These are phyloP conservation scores for Drosophila ohnishii DNA, from an alignment of 1,140 invertebrate species.

Conservation along the genomic window DNA sequence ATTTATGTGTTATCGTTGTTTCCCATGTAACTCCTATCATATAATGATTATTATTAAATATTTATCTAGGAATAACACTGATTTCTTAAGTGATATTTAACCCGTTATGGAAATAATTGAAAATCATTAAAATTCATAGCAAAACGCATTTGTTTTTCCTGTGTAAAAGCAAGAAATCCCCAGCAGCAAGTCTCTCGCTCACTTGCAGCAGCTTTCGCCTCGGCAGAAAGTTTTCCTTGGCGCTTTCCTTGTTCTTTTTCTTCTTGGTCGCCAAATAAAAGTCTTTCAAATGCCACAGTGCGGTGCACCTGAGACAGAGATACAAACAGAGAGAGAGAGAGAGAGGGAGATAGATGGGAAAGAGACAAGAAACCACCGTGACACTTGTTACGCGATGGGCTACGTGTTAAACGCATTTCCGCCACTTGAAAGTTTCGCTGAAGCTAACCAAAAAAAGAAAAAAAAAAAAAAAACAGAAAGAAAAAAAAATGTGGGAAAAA, in stretches of 20 bases:
- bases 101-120: neutral
- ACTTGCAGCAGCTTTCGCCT: constrained; percentile 19
- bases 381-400: constrained; percentile 57
- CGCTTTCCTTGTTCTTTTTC: constrained; percentile 9
- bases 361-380: constrained; percentile 25
- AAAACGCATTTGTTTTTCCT: neutral
- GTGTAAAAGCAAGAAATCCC: constrained; percentile 9
- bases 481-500: neutral
- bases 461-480: neutral
- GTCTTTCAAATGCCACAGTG: constrained; percentile 61
- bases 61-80: neutral
- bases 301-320: constrained; percentile 57
- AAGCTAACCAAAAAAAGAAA: constrained; percentile 1
- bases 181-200: constrained; percentile 7
- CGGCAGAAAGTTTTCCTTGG: constrained; percentile 51
- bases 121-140: neutral
- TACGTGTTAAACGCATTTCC: constrained; percentile 74
- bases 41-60: neutral
- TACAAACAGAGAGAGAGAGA: constrained; percentile 26
- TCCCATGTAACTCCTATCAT: neutral
- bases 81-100: neutral
- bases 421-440: constrained; percentile 60
- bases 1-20: neutral
- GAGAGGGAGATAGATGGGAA: neutral
- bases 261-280: constrained; percentile 56